Base-by-base conservation (phyloP, 2,797 vertebrate species). In the Dendrocincla fuliginosa region DNA sequence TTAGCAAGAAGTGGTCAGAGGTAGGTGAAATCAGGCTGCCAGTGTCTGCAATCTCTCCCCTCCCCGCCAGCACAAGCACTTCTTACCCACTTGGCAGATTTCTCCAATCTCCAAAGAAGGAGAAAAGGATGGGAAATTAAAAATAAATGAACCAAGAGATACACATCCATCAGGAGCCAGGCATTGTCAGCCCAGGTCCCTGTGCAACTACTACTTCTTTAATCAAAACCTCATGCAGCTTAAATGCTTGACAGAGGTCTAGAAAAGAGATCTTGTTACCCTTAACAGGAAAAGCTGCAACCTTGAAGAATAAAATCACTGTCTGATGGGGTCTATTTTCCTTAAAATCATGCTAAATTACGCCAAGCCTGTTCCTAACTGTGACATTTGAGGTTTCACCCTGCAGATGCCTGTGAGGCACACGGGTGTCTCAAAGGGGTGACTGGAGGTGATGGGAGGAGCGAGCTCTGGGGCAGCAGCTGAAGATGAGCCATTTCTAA, bases 141-240 rank as follows among this genome's bases (percentile, higher is more conserved):
- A 97, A 96, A 94, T 91, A 97, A 97, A 96, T 88, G 85, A 95
- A 96, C 93, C 95, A 95, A 90, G 96, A 95, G 96, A 91, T 95
- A 80, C 82, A 83, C 95, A 96, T 96, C 93, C 93, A 96, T 96
- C 95, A 96, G 95, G 94, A 96, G 93, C 68, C 89, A 91, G 82
- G 94, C 77, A 5, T 73, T 96, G 96, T 95, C 93, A 96, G 85
- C 83, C 27, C 90, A 84, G 74, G 91, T 95, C 91, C 94, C 94
- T 78, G 28, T 75, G 90, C 94, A 94, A 84, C 94, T 41, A 10
- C 94, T 41, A 8, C 87, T 95, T 59, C 94, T 92, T 88, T 93
- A 97, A 95, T 95, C 95, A 94, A 95, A 95, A 93, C 85, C 85
- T 95, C 91, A 67, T 12, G 80, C 91, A 88, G 89, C 69, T 93